Evolutionary conservation across 2,797 vertebrate genomes (phyloP).

Genomic region (Antrozous pallidus): DNA sequence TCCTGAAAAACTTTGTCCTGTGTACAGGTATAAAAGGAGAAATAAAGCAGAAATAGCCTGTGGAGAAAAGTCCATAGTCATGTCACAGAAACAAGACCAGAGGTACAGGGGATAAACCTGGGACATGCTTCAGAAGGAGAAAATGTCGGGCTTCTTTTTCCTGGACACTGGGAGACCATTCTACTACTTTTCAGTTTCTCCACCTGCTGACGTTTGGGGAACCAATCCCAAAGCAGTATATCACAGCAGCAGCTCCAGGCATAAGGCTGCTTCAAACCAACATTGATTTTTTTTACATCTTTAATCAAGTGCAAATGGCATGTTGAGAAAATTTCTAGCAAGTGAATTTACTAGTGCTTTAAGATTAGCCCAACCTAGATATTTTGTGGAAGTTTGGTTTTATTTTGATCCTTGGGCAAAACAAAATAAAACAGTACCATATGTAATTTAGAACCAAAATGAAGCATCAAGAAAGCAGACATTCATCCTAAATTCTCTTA

Average conservation of each 20-base stretch:
- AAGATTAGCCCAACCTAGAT: conserved; percentile 7
- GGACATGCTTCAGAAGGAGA: neutral
- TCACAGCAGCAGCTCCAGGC: conserved; percentile 50
- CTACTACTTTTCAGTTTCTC: conserved; percentile 22
- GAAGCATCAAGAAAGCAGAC: neutral
- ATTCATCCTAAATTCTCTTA: conserved; percentile 1
- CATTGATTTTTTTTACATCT: conserved; percentile 60
- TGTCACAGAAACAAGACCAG: neutral
- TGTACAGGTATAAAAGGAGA: neutral
- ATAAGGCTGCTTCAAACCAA: conserved; percentile 59
- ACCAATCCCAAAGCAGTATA: conserved; percentile 58
- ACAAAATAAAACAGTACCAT: neutral
- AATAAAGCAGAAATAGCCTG: neutral
- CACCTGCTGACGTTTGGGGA: conserved; percentile 53
- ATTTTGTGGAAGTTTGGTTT: conserved; percentile 38
- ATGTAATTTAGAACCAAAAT: neutral
- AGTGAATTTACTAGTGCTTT: conserved; percentile 25
- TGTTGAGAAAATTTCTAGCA: conserved; percentile 50
- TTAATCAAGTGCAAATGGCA: conserved; percentile 53
- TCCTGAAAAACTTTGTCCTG: neutral
- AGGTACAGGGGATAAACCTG: neutral
- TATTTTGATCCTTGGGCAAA: conserved; percentile 40
- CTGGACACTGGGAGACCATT: neutral
- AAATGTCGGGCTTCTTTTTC: neutral
- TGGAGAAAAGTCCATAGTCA: neutral